Evolutionary conservation across 2,113 vertebrate genomes (phyloP).

Genomic region (Eubucco bourcierii): DNA sequence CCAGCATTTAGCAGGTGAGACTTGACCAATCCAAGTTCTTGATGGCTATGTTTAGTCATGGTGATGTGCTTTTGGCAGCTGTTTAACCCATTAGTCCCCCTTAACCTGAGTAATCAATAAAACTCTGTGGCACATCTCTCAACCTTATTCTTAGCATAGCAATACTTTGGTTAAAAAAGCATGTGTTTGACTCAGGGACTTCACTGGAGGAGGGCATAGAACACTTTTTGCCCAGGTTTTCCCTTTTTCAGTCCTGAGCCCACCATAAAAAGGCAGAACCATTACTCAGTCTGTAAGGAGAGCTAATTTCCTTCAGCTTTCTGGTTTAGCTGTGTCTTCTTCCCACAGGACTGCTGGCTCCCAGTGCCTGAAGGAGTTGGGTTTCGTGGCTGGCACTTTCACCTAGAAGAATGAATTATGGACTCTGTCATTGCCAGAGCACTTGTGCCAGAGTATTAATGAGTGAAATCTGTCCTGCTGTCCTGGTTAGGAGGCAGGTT

Average conservation of each 20-base stretch:
- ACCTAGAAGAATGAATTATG: neutral
- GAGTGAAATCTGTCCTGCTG: neutral
- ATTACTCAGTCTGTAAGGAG: neutral
- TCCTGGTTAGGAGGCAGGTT: neutral
- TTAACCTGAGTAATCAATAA: neutral
- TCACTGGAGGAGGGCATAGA: neutral
- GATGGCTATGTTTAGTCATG: neutral
- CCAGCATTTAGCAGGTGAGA: neutral
- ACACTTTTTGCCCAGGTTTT: neutral
- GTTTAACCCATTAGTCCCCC: neutral
- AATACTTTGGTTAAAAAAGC: neutral
- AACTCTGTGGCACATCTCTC: neutral
- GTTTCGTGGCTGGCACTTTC: slow-evolving; percentile 16
- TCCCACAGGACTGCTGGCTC: neutral
- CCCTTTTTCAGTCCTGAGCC: neutral
- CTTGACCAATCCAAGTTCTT: neutral
- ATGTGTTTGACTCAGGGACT: neutral
- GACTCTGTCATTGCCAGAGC: neutral
- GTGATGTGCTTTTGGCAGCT: neutral
- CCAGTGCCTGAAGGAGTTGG: neutral
- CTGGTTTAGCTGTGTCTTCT: neutral
- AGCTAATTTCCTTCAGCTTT: neutral
- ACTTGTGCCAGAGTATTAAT: neutral
- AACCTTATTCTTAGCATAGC: neutral
- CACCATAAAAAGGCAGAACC: neutral